These are phyloP conservation scores for Lathamus discolor DNA, from an alignment of 2,113 vertebrate genomes.

Conservation along the genomic window DNA sequence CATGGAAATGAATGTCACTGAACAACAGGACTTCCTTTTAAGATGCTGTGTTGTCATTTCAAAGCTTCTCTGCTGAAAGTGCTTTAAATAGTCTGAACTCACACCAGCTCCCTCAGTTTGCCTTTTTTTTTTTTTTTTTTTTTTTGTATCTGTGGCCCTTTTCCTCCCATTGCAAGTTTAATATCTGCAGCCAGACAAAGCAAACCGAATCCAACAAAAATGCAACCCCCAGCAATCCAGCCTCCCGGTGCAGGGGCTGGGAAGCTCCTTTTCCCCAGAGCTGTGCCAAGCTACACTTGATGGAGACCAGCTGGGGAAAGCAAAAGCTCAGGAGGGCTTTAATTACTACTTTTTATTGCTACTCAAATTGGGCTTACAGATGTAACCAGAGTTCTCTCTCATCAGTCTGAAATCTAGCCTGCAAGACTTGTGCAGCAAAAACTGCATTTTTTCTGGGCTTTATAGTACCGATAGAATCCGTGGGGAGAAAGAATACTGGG, in stretches of 20 bases:
- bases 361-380: background rate
- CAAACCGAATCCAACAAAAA: background rate
- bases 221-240: background rate
- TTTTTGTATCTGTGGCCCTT: background rate
- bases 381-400: background rate
- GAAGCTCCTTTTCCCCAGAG: background rate
- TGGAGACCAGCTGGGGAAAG: background rate
- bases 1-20: background rate
- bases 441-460: background rate
- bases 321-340: background rate
- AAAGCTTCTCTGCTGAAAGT: background rate
- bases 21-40: constrained; percentile 10
- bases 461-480: background rate
- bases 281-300: fast-evolving
- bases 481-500: fast-evolving
- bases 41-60: background rate
- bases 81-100: background rate
- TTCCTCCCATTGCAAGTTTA: background rate
- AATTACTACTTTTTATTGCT: background rate
- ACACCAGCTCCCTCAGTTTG: background rate
- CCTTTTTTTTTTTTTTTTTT: background rate
- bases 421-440: background rate
- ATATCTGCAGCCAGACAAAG: background rate
- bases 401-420: background rate
- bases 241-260: background rate